Evolutionary conservation across 1,140 invertebrate species (phyloP).

Genomic region (Diploscapter pachys): DNA sequence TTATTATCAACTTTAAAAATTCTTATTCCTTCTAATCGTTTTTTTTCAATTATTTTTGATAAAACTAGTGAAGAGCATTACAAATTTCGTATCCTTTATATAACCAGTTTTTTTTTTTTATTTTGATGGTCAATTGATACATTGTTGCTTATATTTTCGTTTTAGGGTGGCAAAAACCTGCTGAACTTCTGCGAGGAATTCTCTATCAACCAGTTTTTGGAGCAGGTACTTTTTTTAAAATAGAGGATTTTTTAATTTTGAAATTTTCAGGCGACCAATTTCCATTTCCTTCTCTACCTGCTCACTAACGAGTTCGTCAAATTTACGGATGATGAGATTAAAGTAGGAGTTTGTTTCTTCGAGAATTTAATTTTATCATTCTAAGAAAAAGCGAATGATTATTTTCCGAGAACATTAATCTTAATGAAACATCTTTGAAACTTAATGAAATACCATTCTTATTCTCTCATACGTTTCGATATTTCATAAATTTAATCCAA

Average conservation of each 20-base stretch:
- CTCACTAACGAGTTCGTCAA: conserved; percentile 49
- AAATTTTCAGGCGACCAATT: conserved; percentile 46
- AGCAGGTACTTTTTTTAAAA: neutral
- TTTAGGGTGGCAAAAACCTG: conserved; percentile 42
- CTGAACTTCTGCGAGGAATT: conserved; percentile 42
- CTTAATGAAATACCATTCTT: too few species aligned
- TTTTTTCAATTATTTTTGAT: too few species aligned
- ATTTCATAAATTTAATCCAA: too few species aligned
- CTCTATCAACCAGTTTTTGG: conserved; percentile 47
- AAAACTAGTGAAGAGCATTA: too few species aligned
- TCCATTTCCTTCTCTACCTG: conserved; percentile 55
- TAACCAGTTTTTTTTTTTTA: neutral
- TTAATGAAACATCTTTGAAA: too few species aligned
- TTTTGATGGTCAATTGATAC: conserved; percentile 12
- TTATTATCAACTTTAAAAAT: neutral
- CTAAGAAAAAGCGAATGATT: too few species aligned
- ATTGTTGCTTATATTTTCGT: neutral
- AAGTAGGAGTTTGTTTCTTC: neutral
- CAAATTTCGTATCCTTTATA: too few species aligned
- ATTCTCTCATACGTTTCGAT: too few species aligned
- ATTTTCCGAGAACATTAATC: too few species aligned
- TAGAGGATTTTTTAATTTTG: neutral
- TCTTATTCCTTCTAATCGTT: too few species aligned
- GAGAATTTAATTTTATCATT: too few species aligned
- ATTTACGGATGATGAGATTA: conserved; percentile 46